These are phyloP conservation scores for Hydrolagus colliei DNA, from an alignment of 2,797 vertebrate species.

Conservation along the genomic window DNA sequence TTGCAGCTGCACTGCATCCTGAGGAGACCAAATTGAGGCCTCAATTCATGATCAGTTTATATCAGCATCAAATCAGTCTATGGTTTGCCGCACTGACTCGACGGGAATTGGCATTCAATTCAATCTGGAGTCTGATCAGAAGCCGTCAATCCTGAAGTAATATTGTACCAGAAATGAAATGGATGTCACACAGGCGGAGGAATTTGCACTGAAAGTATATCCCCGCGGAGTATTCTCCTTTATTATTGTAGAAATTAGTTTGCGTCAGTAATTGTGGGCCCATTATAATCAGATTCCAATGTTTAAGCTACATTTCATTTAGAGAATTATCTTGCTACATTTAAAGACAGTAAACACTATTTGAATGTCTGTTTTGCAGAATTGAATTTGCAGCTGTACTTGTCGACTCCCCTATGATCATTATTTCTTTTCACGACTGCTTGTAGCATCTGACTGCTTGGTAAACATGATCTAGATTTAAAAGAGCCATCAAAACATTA, in stretches of 20 bases:
- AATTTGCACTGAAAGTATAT: not conserved
- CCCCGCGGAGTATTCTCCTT: constrained; percentile 6
- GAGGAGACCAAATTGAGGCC: not conserved
- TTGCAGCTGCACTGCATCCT: not conserved
- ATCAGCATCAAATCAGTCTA: not conserved
- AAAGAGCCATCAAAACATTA: not conserved
- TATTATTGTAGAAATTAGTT: not conserved
- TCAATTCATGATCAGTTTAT: not conserved
- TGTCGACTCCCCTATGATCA: not conserved
- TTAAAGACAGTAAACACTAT: not conserved
- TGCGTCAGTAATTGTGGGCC: not conserved
- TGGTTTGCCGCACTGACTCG: not conserved
- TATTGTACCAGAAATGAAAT: not conserved
- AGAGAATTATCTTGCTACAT: constrained; percentile 7
- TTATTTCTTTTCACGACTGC: not conserved
- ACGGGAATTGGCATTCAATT: not conserved
- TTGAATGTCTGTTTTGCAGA: too few relatives aligned
- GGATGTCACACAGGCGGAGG: not conserved
- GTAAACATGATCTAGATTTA: constrained; percentile 10
- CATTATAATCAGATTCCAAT: not conserved
- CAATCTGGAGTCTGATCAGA: not conserved
- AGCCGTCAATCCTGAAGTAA: not conserved
- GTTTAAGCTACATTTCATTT: not conserved
- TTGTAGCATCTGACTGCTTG: not conserved
- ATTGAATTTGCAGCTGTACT: constrained; percentile 3